Base-by-base conservation (phyloP, 2,797 vertebrate species). In the Choloepus didactylus region DNA sequence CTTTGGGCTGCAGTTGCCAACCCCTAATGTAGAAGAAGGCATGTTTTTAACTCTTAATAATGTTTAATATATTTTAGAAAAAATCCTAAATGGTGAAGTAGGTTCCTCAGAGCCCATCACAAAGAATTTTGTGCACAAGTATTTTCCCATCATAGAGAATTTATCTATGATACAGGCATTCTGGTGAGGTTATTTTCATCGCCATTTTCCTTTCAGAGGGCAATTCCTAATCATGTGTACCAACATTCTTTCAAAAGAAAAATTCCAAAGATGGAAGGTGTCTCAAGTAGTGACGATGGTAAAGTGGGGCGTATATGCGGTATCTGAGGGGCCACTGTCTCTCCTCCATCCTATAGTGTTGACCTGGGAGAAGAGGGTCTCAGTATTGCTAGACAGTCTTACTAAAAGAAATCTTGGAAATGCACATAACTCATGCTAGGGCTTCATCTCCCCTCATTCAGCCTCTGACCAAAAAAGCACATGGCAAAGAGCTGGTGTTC, bases 261-360 rank as follows among this genome's bases (percentile, higher is more conserved):
- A 29, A 27, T 81, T 87, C 66, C 90, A 29, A 44, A 23, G 35
- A 86, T 15, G 11, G 31, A 16, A 64, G 18, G 35, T 44, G 4
- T 19, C 49, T 56, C 18, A 7, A 10, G 16, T 1, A 9, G 16
- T 44, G 15, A 59, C 1, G 5, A 21, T n/a, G 5, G 31, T 27
- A 9, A 29, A 12, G 15, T 18, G 4, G 31, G 59, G 6, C 14
- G 1, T 4, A 1, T 9, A 14, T 4, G 0, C 9, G 19, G 0
- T 6, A 0, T 38, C 11, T 46, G 44, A 66, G 6, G 19, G 25
- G 2, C 23, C 3, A 2, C 54, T 44, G 3, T 69, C 64, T 38
- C n/a, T 21, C 49, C 27, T 67, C 25, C 16, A 49, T 9, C 21
- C 16, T 25, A 12, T 29, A 38, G 44, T 41, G 60, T 5, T n/a